A percentile compares a stretch with the other conserved stretches of the same genome.
Conservation (phyloP, 2,113 vertebrate species). For the Hystrix brachyura region DNA sequence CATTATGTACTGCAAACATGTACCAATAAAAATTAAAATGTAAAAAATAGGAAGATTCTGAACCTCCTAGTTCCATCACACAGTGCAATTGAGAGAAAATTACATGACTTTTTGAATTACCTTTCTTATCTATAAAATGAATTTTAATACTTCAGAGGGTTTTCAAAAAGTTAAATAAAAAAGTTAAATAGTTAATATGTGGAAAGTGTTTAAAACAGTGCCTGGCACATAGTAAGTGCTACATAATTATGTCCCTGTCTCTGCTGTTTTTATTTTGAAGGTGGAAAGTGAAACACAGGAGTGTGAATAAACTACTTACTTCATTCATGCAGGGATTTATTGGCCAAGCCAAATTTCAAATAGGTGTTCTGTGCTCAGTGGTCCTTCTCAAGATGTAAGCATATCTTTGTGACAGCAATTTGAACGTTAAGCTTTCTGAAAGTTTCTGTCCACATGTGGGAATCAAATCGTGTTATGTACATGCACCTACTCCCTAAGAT, state of each 20-base stretch:
- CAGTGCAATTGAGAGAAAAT: neutral
- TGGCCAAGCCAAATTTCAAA: neutral
- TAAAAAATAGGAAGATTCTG: neutral
- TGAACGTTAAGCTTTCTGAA: conserved; percentile 16
- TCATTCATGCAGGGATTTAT: neutral
- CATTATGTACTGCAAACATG: neutral
- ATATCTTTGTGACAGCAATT: neutral
- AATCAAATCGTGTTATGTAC: neutral
- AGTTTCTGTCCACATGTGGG: neutral
- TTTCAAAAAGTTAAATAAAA: neutral
- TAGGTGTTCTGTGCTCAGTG: neutral
- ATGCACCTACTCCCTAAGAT: neutral
- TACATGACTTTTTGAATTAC: neutral
- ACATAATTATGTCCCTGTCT: neutral
- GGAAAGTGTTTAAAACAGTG: neutral
- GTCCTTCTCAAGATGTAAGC: neutral
- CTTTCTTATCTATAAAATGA: neutral
- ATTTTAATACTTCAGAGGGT: neutral
- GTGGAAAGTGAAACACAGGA: neutral
- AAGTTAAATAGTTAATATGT: neutral
- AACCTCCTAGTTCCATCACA: neutral
- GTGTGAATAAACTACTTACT: neutral
- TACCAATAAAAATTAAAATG: neutral
- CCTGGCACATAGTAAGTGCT: neutral
- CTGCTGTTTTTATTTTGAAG: neutral